Evolutionary conservation across 2,888 invertebrate genomes (phyloP).

Genomic region (Campaea margaritaria): DNA sequence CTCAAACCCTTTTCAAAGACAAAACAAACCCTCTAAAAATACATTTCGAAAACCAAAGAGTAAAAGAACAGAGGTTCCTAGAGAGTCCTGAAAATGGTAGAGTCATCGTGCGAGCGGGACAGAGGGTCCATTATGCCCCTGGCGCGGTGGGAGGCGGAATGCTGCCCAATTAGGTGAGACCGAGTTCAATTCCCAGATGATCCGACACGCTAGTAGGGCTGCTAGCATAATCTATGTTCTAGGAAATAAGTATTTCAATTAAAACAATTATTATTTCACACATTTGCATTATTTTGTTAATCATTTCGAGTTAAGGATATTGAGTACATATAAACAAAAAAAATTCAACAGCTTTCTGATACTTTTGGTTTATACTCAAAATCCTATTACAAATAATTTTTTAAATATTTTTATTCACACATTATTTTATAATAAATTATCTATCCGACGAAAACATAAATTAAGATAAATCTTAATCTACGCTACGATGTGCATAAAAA

Average conservation of each 20-base stretch:
- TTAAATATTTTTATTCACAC: too few species aligned
- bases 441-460: too few species aligned
- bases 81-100: conserved; percentile 23
- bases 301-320: too few species aligned
- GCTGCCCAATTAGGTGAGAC: conserved; percentile 71
- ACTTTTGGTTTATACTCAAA: too few species aligned
- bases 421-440: too few species aligned
- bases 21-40: too few species aligned
- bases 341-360: too few species aligned
- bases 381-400: too few species aligned
- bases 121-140: conserved; percentile 23
- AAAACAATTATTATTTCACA: background rate
- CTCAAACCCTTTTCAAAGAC: too few species aligned
- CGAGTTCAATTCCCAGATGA: conserved; percentile 50
- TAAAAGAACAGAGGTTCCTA: background rate
- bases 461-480: too few species aligned
- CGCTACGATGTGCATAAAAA: too few species aligned
- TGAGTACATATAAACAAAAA: too few species aligned
- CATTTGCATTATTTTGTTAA: background rate
- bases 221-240: background rate
- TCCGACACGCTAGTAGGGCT: conserved; percentile 40
- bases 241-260: background rate
- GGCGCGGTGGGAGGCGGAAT: conserved; percentile 57
- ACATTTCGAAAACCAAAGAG: background rate
- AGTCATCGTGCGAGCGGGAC: conserved; percentile 44